Conservation (phyloP, 2,888 invertebrate genomes). For the Glyphotaelius pellucidus region DNA sequence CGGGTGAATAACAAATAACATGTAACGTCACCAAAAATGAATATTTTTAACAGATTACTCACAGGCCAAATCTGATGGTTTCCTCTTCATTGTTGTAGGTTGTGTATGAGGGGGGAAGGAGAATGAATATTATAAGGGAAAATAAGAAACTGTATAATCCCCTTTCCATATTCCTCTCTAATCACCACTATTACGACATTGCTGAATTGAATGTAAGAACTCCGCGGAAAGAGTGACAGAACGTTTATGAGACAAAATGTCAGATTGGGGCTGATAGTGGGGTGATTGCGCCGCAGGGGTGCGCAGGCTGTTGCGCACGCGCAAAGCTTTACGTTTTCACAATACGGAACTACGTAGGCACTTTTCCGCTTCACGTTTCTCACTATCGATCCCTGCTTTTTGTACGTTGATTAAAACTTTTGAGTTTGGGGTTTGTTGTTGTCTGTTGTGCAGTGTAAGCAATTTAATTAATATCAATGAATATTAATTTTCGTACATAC, state of each 20-base stretch:
- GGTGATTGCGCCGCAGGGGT: not conserved
- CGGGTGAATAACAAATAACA: slow-evolving; percentile 2
- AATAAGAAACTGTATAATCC: slow-evolving; percentile 51
- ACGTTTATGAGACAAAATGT: slow-evolving; percentile 5
- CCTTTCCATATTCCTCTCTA: slow-evolving; percentile 58
- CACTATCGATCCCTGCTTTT: not conserved
- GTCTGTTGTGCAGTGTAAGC: no score
- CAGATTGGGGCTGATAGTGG: not conserved
- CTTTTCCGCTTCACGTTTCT: not conserved
- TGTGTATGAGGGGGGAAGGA: slow-evolving; percentile 45
- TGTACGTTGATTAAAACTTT: not conserved
- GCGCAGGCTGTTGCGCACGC: not conserved
- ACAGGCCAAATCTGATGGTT: slow-evolving; percentile 63
- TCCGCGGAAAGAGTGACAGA: not conserved
- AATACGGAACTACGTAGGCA: not conserved
- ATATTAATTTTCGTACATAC: no score
- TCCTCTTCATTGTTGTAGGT: slow-evolving; percentile 60
- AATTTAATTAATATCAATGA: no score
- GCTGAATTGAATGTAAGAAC: not conserved
- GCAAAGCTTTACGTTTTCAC: not conserved
- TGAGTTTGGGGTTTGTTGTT: not conserved
- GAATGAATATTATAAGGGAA: slow-evolving; percentile 44
- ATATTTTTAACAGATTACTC: slow-evolving; percentile 47
- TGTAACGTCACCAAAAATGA: not conserved
- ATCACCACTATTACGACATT: slow-evolving; percentile 39